These are phyloP conservation scores for Macrophya alboannulata DNA, from an alignment of 2,888 invertebrate species.

Conservation along the genomic window DNA sequence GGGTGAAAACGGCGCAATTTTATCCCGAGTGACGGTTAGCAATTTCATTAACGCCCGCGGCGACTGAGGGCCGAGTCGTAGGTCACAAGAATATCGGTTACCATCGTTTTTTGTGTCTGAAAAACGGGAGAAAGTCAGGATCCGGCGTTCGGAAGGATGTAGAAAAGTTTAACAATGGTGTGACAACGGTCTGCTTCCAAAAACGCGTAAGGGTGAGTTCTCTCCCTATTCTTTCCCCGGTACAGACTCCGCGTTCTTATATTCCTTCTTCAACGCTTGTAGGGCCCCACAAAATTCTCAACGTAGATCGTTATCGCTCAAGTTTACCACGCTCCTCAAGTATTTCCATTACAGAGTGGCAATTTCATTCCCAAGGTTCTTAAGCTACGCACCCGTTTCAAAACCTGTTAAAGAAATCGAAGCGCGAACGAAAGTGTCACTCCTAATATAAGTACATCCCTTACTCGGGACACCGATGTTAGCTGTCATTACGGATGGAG, in stretches of 20 bases:
- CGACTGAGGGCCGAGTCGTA: constrained; percentile 22
- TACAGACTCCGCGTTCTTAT: constrained; percentile 19
- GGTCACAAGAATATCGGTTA: constrained; percentile 33
- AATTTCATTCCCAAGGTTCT: constrained; percentile 33
- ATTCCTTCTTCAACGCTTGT: constrained; percentile 11
- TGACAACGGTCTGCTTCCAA: constrained; percentile 39
- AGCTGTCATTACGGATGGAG: constrained; percentile 7
- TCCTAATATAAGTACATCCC: neutral
- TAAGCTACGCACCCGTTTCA: neutral
- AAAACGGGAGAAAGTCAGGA: constrained; percentile 10
- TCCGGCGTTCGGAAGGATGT: constrained; percentile 30
- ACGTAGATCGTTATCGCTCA: constrained; percentile 51
- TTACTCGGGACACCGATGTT: neutral
- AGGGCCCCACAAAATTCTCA: constrained; percentile 35
- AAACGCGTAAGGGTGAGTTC: constrained; percentile 3
- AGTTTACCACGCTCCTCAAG: constrained; percentile 41
- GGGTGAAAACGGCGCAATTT: constrained; percentile 38
- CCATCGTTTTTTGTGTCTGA: constrained; percentile 3
- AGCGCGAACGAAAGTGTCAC: constrained; percentile 16
- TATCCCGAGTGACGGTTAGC: constrained; percentile 41
- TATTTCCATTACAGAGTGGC: constrained; percentile 43
- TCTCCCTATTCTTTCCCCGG: constrained; percentile 7
- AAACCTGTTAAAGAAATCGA: constrained; percentile 44
- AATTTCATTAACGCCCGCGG: constrained; percentile 29
- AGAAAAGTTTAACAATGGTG: constrained; percentile 52